Conservation (phyloP, 2,113 vertebrate species). For the Nerophis ophidion region DNA sequence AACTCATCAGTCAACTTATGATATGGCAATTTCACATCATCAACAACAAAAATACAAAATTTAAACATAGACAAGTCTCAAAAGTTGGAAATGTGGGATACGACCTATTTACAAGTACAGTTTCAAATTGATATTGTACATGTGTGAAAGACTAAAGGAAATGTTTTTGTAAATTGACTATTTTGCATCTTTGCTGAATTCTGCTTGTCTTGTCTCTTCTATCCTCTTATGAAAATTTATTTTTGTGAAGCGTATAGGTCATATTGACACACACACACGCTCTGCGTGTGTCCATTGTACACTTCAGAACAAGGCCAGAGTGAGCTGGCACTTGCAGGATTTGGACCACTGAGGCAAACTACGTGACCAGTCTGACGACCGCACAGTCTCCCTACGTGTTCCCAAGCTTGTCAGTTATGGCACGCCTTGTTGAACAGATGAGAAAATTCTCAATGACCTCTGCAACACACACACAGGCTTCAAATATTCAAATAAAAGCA, state of each 20-base stretch:
- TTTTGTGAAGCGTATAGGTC: neutral
- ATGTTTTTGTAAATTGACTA: neutral
- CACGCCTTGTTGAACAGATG: slow-evolving; percentile 52
- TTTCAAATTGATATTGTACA: too few species aligned
- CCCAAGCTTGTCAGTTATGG: slow-evolving; percentile 25
- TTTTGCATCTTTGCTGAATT: slow-evolving; percentile 24
- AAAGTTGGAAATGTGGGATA: too few species aligned
- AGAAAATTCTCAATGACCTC: slow-evolving; percentile 46
- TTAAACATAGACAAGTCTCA: too few species aligned
- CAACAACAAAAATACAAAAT: too few species aligned
- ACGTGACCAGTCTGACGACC: slow-evolving; percentile 57
- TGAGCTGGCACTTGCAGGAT: slow-evolving; percentile 37
- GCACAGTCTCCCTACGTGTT: slow-evolving; percentile 58
- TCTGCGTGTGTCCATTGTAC: slow-evolving; percentile 23
- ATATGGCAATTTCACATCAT: too few species aligned
- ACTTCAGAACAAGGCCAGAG: slow-evolving; percentile 32
- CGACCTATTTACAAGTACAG: too few species aligned
- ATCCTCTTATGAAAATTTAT: slow-evolving; percentile 32
- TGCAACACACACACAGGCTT: neutral
- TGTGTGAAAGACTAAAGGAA: neutral
- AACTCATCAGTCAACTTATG: too few species aligned
- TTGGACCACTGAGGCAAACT: slow-evolving; percentile 50
- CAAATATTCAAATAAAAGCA: neutral
- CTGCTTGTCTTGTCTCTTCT: neutral
- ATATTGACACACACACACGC: slow-evolving; percentile 6